Evolutionary conservation across 2,113 vertebrate genomes (phyloP), one percentile per base, ranked within the genome.

Genomic region (Fukomys damarensis): DNA sequence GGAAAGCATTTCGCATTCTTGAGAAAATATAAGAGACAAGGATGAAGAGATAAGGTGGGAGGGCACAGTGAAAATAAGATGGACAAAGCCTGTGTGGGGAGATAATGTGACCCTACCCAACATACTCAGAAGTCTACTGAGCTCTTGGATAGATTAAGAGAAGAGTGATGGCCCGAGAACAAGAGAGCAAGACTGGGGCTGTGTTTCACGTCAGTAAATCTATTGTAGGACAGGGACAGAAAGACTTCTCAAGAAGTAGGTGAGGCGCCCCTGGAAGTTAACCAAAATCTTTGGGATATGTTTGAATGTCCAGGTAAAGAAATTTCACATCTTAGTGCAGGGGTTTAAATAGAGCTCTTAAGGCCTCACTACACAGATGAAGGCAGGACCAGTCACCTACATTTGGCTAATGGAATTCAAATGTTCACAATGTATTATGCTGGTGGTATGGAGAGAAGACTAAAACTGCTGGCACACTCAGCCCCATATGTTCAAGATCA

Each of bases 271-370:
- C 28, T 79, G 49, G 1, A 70, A 74, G 20, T 59, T 81, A 92
- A 59, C 49, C 24, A 83, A 81, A 93, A 79, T 43, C 24, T 90
- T 76, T 63, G 16, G n/a, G 35, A 83, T 41, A 9, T 91, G 28
- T 93, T 82, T 93, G 30, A 91, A 93, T 20, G 89, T 93, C 41
- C n/a, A 86, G 20, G 38, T 61, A 32, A 92, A 85, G 20, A 84
- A 70, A 94, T 87, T 93, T 89, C 32, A 93, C 30, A 93, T 84
- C 32, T 66, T 89, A 91, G 63, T 86, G 14, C 41, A 89, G 11
- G 11, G 58, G 61, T 16, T 89, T 95, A 58, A 84, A 81, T 24
- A 13, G 28, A 3, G 17, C 46, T 89, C 52, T 83, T 61, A 38
- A 65, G 8, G 26, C 28, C 10, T 92, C 35, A 49, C 6, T 59